Base-by-base conservation (phyloP, 2,888 invertebrate genomes). In the Ditula angustiorana region DNA sequence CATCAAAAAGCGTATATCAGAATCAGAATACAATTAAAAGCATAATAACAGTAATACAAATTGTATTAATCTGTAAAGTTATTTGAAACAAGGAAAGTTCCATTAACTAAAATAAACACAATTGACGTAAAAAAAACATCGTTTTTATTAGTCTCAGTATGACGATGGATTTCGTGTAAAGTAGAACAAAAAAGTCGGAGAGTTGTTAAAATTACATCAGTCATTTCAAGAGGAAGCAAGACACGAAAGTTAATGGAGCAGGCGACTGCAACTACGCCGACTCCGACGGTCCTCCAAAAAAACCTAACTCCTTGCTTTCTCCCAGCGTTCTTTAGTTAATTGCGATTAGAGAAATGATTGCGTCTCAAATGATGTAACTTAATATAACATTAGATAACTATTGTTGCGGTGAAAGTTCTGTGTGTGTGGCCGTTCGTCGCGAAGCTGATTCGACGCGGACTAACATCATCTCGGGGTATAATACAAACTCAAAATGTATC, bases 321-420 rank as follows among this genome's bases (percentile, higher is more conserved):
- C 60, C 46, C 13, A 26, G 35, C 16, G 60, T 67, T 61, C 58
- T 65, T 58, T 61, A 33, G 49, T 58, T 66, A 66, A 68, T 62
- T 55, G 47, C 46, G 30, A 66, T 62, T 53, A 71, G 68, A 74
- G 73, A 63, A 67, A 71, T 67, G 71, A 69, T 73, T 75, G 72
- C 76, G 68, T 63, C 64, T 62, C 68, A 69, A 50, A 71, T 84
- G 78, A 83, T 73, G 85, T 80, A 86, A 86, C 75, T 72, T 72
- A 74, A 74, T 77, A 76, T 73, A 72, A 74, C 74, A 83, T 87
- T 86, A 87, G 83, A 82, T 84, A 87, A 86, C 78, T 67, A 78
- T 79, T 79, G 76, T 78, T 70, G 68, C 67, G 78, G 84, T 81
- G 85, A 85, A 85, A 85, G 85, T 83, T 77, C 69, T 13, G 7